Evolutionary conservation across 2,113 vertebrate species (phyloP), one percentile per base, ranked within the genome.

Genomic region (Rhegmatorhina hoffmannsi): DNA sequence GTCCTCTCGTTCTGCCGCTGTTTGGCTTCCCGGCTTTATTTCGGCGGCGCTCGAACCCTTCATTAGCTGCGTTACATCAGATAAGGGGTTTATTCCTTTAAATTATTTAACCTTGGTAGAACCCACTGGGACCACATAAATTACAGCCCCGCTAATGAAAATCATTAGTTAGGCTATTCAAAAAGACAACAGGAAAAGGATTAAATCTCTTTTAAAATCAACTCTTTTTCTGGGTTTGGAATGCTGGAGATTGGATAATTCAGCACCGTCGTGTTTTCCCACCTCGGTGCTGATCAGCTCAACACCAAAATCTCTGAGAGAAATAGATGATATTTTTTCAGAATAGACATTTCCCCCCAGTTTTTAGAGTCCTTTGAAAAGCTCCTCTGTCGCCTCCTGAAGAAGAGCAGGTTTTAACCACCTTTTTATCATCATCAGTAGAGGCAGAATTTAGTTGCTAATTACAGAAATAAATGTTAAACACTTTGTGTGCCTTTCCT

Each of bases 61-160:
- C 98, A 98, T 98, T 98, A 98, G 97, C 94, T 95, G 33, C 85
- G 90, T 97, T 97, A 89, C 90, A 95, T 96, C 95, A 96, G 97
- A 97, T 94, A 94, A 97, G 66, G 94, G 94, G 19, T 95, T 98
- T 96, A 96, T 98, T 97, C 96, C 97, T 94, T 97, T 98, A 98
- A 98, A 98, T 98, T 98, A 98, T 98, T 98, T 97, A 98, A 98
- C 98, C 97, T 97, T 97, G 95, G 89, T 84, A 92, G 94, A 86
- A 97, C 97, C 94, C 96, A 91, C 92, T 95, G 97, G 97, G 96
- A 98, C 96, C 84, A 89, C 94, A 97, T 97, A 97, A 98, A 97
- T 98, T 97, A 97, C 92, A 83, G 95, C 95, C 94, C 96, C 80
- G 25, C 97, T 98, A 98, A 98, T 98, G 97, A 98, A 98, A 98